Evolutionary conservation across 2,888 invertebrate species (phyloP), one percentile per base, ranked within the genome.

Genomic region (Lamellibrachia satsuma): DNA sequence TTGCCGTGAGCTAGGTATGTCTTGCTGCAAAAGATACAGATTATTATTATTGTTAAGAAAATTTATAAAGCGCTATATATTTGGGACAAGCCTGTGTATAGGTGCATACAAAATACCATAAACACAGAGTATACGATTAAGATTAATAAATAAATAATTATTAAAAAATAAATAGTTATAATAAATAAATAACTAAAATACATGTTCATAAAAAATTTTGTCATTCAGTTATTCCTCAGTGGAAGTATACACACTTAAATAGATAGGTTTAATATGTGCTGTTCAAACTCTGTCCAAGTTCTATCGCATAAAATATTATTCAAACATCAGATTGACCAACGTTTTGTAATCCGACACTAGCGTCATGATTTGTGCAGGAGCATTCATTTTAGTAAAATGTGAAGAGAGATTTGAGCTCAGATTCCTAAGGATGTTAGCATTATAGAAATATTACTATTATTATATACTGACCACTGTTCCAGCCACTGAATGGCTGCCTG

Each of bases 401-500:
- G 8, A 90, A 39, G 39, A 39, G 39, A 39, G 39, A 39, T 39
- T 39, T 39, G 39, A 39, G 39, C 39, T 39, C 39, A 39, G 39
- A 39, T 39, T 39, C 39, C 39, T 39, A 39, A 39, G 39, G 39
- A 39, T 39, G 39, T 39, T 1, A 39, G 39, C 39, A 39, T 39
- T 39, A 39, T 39, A 39, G 39, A 39, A 39, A 39, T 39, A 39
- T 39, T 39, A 39, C 22, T 3, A n/a, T 75, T n/a, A 75, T 15
- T 75, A 52, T 22, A 91, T 52, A 93, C 94, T 93, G 93, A 96
- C 96, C 96, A 96, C 11, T 95, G 92, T 51, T 96, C 95, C 1
- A 99, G 97, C 99, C 99, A 99, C 90, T 97, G 97, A 0, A 98
- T 97, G 11, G 97, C 97, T 0, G 98, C 98, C 93, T 98, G 97